Conservation (phyloP, 2,113 vertebrate species). For the Bucco capensis region DNA sequence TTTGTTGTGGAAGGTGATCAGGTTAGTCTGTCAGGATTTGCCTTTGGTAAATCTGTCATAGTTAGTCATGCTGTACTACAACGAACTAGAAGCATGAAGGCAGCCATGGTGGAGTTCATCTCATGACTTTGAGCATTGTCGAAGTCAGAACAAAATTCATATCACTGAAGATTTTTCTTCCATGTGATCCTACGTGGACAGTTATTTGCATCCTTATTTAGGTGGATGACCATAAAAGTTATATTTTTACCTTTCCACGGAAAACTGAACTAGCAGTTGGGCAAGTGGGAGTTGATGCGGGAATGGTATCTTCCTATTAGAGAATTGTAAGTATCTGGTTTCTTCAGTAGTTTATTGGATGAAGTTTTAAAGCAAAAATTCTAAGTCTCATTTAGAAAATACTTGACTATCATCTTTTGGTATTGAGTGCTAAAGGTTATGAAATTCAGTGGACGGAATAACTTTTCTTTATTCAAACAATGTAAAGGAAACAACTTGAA, state of each 20-base stretch:
- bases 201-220: neutral
- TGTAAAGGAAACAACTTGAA: neutral
- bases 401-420: neutral
- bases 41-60: neutral
- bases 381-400: neutral
- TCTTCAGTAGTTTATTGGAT: neutral
- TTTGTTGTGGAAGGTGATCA: neutral
- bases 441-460: neutral
- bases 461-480: neutral
- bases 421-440: neutral
- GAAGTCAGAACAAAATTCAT: neutral
- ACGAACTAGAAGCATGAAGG: neutral
- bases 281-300: accelerated
- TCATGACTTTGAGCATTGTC: neutral
- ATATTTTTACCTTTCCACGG: neutral
- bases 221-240: neutral
- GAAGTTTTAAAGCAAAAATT: neutral
- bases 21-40: neutral
- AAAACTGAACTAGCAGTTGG: neutral
- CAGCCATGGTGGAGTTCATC: neutral
- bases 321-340: neutral
- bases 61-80: neutral
- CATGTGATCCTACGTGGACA: neutral
- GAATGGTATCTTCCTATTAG: neutral
- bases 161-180: neutral